Evolutionary conservation across 2,797 vertebrate species (phyloP).

Genomic region (Denticeps clupeoides): DNA sequence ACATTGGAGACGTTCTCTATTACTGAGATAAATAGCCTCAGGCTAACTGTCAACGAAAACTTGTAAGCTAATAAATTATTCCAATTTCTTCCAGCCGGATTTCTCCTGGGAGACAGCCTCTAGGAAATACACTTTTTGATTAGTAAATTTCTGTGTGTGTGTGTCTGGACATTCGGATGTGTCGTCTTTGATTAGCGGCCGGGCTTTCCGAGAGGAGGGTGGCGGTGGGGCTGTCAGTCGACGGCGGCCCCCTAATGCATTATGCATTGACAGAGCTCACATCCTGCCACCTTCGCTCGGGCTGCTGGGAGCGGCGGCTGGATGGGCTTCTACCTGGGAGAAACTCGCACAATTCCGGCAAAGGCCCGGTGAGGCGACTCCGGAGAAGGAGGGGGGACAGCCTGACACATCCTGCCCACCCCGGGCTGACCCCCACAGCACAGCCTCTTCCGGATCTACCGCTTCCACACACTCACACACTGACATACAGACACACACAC

Average conservation of each 20-base stretch:
- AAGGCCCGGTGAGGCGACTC: too few species aligned
- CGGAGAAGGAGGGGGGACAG: too few species aligned
- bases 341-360: too few species aligned
- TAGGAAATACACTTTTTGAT: constrained; percentile 94
- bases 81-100: constrained; percentile 89
- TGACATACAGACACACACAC: too few species aligned
- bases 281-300: constrained; percentile 48
- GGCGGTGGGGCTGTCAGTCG: constrained; percentile 83
- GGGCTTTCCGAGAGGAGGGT: constrained; percentile 80
- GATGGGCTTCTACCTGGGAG: too few species aligned
- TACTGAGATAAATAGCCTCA: constrained; percentile 83
- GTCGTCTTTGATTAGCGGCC: constrained; percentile 84
- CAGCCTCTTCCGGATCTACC: too few species aligned
- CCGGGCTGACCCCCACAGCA: too few species aligned
- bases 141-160: constrained; percentile 90
- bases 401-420: constrained; percentile 20
- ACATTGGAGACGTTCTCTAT: constrained; percentile 89
- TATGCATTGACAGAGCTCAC: constrained; percentile 81
- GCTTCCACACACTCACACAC: too few species aligned
- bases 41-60: constrained; percentile 91
- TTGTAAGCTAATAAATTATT: constrained; percentile 96
- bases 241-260: constrained; percentile 70
- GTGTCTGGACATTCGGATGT: constrained; percentile 81
- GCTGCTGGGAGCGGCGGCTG: constrained; percentile 25
- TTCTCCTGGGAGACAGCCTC: constrained; percentile 93